Conservation (phyloP, 2,888 invertebrate species). For the Torymus tubicola region DNA sequence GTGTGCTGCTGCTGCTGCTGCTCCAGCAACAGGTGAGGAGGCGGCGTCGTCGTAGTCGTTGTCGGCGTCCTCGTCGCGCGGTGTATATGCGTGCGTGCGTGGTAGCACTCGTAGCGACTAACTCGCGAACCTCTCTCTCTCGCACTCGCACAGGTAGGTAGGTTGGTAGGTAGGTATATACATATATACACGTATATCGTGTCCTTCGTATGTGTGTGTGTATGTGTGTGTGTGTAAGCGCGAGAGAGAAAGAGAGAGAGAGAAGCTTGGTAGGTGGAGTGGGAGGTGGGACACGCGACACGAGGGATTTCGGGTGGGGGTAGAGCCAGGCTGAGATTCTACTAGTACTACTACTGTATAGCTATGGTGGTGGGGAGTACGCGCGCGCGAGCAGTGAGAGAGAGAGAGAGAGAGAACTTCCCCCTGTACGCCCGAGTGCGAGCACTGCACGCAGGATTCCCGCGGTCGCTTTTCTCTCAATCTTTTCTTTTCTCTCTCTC, state of each 20-base stretch:
- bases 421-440: background rate
- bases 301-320: conserved; percentile 59
- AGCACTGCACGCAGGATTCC: conserved; percentile 15
- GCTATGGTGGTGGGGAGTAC: background rate
- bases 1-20: conserved; percentile 19
- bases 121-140: conserved; percentile 30
- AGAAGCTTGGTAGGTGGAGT: conserved; percentile 66
- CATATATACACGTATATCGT: background rate
- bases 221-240: conserved; percentile 14
- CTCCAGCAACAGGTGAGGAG: conserved; percentile 50
- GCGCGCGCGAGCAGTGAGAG: background rate
- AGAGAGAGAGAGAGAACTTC: background rate
- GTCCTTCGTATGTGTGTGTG: conserved; percentile 43
- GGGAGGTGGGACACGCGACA: conserved; percentile 76
- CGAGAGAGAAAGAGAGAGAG: too few species aligned
- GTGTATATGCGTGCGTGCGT: conserved; percentile 64
- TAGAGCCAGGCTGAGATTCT: conserved; percentile 25
- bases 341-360: background rate
- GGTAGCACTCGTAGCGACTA: conserved; percentile 65
- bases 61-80: conserved; percentile 24
- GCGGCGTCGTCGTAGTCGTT: conserved; percentile 49
- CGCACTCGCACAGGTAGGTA: background rate
- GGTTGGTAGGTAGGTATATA: background rate
- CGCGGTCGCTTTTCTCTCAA: conserved; percentile 47
- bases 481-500: background rate